Percentiles rank a stretch among this genome's conserved stretches.
phyloP scores from a whole-genome alignment of 2,113 vertebrate genomes.

The Cyanoderma ruficeps region DNA sequence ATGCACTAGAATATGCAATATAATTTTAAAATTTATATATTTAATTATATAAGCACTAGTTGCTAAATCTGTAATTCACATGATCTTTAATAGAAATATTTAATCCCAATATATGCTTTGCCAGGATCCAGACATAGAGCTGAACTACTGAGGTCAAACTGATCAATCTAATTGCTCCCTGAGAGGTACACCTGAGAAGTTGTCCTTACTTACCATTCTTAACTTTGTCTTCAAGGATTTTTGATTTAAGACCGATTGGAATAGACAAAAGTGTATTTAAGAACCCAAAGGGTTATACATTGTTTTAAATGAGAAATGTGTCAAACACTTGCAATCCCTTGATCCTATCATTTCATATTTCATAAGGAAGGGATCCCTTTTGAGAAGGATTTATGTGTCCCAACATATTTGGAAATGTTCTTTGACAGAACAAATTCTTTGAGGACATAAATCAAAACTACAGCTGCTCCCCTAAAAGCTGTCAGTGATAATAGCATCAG shows the following conservation, averaged over 20 bases:
- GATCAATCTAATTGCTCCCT: slow-evolving; percentile 44
- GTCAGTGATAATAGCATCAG: slow-evolving; percentile 72
- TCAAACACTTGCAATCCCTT: slow-evolving; percentile 57
- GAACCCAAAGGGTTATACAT: slow-evolving; percentile 33
- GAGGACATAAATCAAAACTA: slow-evolving; percentile 73
- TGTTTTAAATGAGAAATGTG: slow-evolving; percentile 63
- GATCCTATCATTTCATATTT: slow-evolving; percentile 61
- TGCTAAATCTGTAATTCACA: neutral
- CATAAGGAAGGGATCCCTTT: slow-evolving; percentile 64
- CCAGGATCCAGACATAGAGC: neutral
- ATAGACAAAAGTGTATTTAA: slow-evolving; percentile 42
- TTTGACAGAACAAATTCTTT: slow-evolving; percentile 73
- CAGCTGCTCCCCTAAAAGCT: slow-evolving; percentile 71
- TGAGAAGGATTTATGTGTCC: slow-evolving; percentile 62
- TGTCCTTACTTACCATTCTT: neutral
- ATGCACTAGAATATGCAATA: neutral
- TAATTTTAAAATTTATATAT: neutral
- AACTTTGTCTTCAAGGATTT: slow-evolving; percentile 20
- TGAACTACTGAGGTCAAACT: neutral
- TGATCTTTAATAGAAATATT: neutral
- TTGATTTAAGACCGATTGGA: slow-evolving; percentile 50
- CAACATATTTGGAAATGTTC: slow-evolving; percentile 60
- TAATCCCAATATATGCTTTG: neutral
- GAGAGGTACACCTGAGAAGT: slow-evolving; percentile 10
- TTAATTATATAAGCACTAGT: neutral